phyloP scores from a whole-genome alignment of 2,888 invertebrate genomes.

The Helicoverpa assulta region DNA sequence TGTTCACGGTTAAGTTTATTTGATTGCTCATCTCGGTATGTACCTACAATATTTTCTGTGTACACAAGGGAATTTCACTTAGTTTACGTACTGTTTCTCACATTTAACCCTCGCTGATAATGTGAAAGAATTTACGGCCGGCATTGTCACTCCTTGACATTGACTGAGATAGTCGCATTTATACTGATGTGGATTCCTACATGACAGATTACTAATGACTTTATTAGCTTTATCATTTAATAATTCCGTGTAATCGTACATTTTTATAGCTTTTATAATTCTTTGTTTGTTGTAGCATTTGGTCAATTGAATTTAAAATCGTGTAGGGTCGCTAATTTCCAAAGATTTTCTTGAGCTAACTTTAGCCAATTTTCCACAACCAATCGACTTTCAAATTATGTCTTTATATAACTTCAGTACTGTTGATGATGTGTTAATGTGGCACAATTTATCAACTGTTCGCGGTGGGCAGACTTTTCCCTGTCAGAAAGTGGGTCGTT shows the following conservation, averaged over 20 bases:
- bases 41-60: neutral
- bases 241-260: too few relatives aligned
- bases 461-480: conserved; percentile 27
- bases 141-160: conserved; percentile 19
- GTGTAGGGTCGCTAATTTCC: neutral
- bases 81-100: conserved; percentile 13
- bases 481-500: conserved; percentile 60
- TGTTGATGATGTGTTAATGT: conserved; percentile 38
- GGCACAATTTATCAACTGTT: conserved; percentile 32
- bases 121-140: conserved; percentile 7
- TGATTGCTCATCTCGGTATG: conserved; percentile 2
- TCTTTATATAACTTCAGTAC: conserved; percentile 29
- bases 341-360: neutral
- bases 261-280: too few relatives aligned
- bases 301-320: too few relatives aligned
- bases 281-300: too few relatives aligned
- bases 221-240: neutral
- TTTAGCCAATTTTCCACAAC: neutral
- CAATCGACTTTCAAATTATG: neutral
- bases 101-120: conserved; percentile 13
- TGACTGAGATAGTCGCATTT: conserved; percentile 6
- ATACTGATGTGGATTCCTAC: neutral
- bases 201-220: neutral
- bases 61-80: conserved; percentile 2
- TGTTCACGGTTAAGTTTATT: neutral